Evolutionary conservation across 2,113 vertebrate species (phyloP).

Genomic region (Microcebus griseorufus): DNA sequence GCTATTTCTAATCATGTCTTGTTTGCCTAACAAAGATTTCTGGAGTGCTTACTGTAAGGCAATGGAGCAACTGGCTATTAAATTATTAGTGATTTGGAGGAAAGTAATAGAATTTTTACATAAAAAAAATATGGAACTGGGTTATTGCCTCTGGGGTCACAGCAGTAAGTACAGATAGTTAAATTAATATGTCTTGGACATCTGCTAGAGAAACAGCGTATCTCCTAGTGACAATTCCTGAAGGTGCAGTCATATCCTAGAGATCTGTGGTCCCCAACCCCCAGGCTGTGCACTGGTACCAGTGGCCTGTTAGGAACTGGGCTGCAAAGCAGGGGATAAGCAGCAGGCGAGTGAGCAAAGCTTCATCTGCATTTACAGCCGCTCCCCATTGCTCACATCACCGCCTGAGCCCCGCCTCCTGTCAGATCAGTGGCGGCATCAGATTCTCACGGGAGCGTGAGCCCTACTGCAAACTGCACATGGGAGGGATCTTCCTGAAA

Average conservation of each 20-base stretch:
- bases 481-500: no score
- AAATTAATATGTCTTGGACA: background rate
- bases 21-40: conserved; percentile 29
- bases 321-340: no score
- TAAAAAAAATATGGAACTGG: background rate
- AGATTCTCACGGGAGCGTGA: no score
- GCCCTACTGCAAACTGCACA: no score
- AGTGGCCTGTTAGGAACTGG: no score
- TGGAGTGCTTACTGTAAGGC: background rate
- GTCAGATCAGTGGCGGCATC: no score
- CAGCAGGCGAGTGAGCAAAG: no score
- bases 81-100: background rate
- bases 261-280: no score
- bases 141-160: background rate
- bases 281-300: no score
- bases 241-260: background rate
- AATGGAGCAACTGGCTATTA: background rate
- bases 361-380: no score
- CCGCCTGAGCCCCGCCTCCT: no score
- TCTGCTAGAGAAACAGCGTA: conserved; percentile 1
- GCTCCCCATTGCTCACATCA: no score
- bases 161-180: background rate
- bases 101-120: conserved; percentile 29
- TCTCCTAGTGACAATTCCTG: conserved; percentile 44
- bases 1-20: conserved; percentile 40